Base-by-base conservation (phyloP, 2,113 vertebrate genomes). In the Elgaria multicarinata region DNA sequence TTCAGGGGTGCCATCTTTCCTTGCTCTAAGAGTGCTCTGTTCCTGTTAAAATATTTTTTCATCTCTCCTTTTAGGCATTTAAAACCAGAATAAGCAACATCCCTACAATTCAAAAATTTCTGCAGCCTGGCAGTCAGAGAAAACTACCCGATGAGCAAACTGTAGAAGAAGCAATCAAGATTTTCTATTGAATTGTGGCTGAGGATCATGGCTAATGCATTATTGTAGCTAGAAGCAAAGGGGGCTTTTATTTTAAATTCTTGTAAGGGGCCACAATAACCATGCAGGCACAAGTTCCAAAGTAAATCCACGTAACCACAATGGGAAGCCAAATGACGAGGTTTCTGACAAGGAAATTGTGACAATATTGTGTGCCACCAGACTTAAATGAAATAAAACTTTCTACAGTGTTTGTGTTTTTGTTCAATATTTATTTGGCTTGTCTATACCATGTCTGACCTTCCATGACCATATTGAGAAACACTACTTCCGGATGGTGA, bases 121-220 rank as follows among this genome's bases (percentile, higher is more conserved):
- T 99, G 83, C 95, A 98, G 90, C 98, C 98, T 36, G 98, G 98
- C 74, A 99, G 98, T 93, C 96, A 97, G 92, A 98, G 97, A 88
- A 99, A 98, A 92, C 92, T 95, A 3, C 39, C 93, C 0, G 96
- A 97, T 87, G 96, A 97, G 1, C 81, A 66, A 3, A 97, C 96
- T 0, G 0, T 94, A 16, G 88, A 96, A 13, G 97, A 84, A 0
- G 77, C 95, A 42, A 87, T 89, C 39, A 93, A 93, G 44, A 97
- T 97, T 90, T 96, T 99, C 55, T 89, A 87, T 0, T 87, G 90
- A 95, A 36, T 33, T 53, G 58, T 71, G 72, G 2, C 67, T 46
- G 67, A 83, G 84, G 76, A 36, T 18, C 1, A 44, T 20, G 67
- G 33, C 36, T 66, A 22, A 3, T 3, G 16, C 77, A 50, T 44